phyloP scores from a whole-genome alignment of 53 echinoderm and acorn worm species.

The Stichopus horrens region DNA sequence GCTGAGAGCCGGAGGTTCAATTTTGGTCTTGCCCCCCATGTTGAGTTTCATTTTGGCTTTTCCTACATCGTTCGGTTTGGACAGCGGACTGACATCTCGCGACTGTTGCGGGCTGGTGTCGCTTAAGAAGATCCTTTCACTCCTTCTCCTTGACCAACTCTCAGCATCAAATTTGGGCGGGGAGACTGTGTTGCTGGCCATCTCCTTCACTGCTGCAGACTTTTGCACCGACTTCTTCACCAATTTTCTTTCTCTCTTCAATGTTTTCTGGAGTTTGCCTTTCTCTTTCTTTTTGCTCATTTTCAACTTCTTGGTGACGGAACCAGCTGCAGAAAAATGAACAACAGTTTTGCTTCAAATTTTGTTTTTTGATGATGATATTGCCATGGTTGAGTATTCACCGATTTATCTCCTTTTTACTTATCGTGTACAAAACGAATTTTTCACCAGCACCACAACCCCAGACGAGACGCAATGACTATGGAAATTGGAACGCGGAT shows the following conservation, averaged over 20 bases:
- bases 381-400: too few relatives aligned
- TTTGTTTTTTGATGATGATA: too few relatives aligned
- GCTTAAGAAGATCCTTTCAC: conserved; percentile 95
- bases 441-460: too few relatives aligned
- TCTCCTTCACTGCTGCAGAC: not conserved
- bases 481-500: too few relatives aligned
- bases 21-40: conserved; percentile 8
- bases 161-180: conserved; percentile 77
- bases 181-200: not conserved
- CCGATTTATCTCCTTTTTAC: too few relatives aligned
- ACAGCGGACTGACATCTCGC: conserved; percentile 79
- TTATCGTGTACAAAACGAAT: too few relatives aligned
- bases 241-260: conserved; percentile 37
- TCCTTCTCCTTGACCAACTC: conserved; percentile 80
- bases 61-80: conserved; percentile 51
- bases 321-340: not conserved
- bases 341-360: too few relatives aligned
- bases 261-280: conserved; percentile 37
- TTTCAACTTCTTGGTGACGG: conserved; percentile 39
- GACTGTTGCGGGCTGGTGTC: conserved; percentile 91
- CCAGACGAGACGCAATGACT: too few relatives aligned
- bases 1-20: conserved; percentile 13
- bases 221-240: conserved; percentile 12
- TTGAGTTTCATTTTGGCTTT: conserved; percentile 43
- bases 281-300: conserved; percentile 59